phyloP scores from a whole-genome alignment of 1,140 invertebrate genomes.

The Hylaeus volcanicus region DNA sequence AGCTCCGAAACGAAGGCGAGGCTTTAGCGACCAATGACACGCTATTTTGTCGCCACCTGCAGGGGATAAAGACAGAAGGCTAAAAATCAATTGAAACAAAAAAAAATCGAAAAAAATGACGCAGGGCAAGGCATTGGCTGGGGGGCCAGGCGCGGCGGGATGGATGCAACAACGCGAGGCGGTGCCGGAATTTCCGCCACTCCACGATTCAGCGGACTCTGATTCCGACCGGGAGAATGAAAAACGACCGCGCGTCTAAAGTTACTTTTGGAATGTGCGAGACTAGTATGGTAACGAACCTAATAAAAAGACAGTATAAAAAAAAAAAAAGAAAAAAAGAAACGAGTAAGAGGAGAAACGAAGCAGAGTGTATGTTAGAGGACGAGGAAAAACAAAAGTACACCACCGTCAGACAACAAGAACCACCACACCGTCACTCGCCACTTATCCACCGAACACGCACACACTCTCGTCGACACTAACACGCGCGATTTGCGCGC shows the following conservation, averaged over 20 bases:
- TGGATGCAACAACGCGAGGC: conserved; percentile 78
- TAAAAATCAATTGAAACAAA: conserved; percentile 72
- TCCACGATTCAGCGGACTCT: conserved; percentile 79
- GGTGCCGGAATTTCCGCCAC: conserved; percentile 77
- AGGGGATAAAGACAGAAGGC: conserved; percentile 73
- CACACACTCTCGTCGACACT: conserved; percentile 8
- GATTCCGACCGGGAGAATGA: conserved; percentile 80
- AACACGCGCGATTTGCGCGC: conserved; percentile 23
- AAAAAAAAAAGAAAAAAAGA: neutral
- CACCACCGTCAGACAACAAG: conserved; percentile 1
- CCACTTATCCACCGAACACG: conserved; percentile 8
- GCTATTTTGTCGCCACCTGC: conserved; percentile 73
- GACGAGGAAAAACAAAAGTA: conserved; percentile 6
- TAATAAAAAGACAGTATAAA: conserved; percentile 6
- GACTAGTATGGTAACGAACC: conserved; percentile 25
- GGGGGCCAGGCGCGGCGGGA: conserved; percentile 74
- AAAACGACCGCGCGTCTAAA: conserved; percentile 78
- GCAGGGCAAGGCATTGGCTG: conserved; percentile 78
- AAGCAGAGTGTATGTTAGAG: conserved; percentile 28
- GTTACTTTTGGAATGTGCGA: conserved; percentile 37
- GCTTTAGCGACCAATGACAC: conserved; percentile 65
- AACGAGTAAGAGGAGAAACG: neutral
- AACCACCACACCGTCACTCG: conserved; percentile 4
- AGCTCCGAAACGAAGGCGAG: conserved; percentile 47
- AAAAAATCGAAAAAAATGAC: conserved; percentile 74